These are phyloP conservation scores for Alitta virens DNA, from an alignment of 2,888 invertebrate genomes.

Conservation along the genomic window DNA sequence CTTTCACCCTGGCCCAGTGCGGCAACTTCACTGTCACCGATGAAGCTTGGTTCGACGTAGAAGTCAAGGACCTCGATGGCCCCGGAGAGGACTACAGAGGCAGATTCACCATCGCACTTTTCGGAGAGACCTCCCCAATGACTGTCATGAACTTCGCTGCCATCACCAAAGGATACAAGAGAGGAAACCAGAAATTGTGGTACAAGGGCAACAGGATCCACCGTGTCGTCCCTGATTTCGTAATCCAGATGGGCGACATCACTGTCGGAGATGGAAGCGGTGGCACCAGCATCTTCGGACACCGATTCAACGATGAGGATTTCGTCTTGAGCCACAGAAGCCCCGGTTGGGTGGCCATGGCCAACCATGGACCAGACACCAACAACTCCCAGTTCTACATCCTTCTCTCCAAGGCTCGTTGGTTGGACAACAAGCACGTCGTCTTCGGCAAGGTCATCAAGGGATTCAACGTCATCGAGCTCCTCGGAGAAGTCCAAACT, in stretches of 20 bases:
- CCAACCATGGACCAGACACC: slow-evolving; percentile 56
- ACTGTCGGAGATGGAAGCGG: slow-evolving; percentile 54
- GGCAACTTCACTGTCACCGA: slow-evolving; percentile 45
- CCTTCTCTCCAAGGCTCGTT: slow-evolving; percentile 51
- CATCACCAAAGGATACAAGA: slow-evolving; percentile 48
- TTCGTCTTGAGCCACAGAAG: slow-evolving; percentile 51
- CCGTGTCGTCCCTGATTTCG: slow-evolving; percentile 54
- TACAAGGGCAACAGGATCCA: slow-evolving; percentile 53
- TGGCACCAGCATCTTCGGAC: slow-evolving; percentile 55
- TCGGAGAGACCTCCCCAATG: slow-evolving; percentile 54
- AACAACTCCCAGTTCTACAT: slow-evolving; percentile 58
- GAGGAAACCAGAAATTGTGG: slow-evolving; percentile 31
- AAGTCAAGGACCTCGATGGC: slow-evolving; percentile 47
- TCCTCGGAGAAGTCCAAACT: slow-evolving; percentile 41
- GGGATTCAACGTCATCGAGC: slow-evolving; percentile 42
- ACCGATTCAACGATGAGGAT: slow-evolving; percentile 54
- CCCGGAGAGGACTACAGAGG: slow-evolving; percentile 42
- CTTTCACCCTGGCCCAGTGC: slow-evolving; percentile 15
- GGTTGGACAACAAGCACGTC: slow-evolving; percentile 56
- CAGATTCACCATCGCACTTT: slow-evolving; percentile 46
- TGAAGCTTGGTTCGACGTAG: slow-evolving; percentile 50
- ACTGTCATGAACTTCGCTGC: slow-evolving; percentile 52
- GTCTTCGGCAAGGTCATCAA: slow-evolving; percentile 56
- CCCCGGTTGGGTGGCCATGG: slow-evolving; percentile 56
- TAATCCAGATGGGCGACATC: slow-evolving; percentile 57